Percentiles rank a stretch among this genome's conserved stretches.
Conservation (phyloP, 2,113 vertebrate species). For the Malurus elegans region DNA sequence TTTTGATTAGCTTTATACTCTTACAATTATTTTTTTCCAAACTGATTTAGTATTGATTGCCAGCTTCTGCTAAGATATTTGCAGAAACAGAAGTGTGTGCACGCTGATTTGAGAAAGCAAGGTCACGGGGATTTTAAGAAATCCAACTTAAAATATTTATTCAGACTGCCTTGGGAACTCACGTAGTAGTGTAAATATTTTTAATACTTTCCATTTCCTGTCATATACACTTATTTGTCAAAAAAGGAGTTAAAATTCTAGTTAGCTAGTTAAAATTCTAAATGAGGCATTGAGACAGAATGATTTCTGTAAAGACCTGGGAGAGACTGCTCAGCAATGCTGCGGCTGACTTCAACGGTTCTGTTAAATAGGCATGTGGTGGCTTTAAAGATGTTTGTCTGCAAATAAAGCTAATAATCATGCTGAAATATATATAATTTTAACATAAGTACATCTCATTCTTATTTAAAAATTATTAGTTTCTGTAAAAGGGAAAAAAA, state of each 20-base stretch:
- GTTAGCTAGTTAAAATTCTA: neutral
- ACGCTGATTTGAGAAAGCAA: neutral
- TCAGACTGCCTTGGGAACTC: neutral
- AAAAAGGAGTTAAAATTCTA: neutral
- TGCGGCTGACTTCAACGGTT: neutral
- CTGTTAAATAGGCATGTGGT: neutral
- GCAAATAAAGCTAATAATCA: slow-evolving; percentile 31
- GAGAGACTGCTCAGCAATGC: neutral
- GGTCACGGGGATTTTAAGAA: neutral
- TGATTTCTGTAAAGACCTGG: neutral
- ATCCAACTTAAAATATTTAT: neutral
- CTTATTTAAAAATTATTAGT: slow-evolving; percentile 48
- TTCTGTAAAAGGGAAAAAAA: slow-evolving; percentile 10
- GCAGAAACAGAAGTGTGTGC: neutral
- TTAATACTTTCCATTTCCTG: neutral
- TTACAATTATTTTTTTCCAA: neutral
- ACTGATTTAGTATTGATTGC: neutral
- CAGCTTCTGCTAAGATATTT: neutral
- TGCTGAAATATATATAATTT: neutral
- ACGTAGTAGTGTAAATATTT: neutral
- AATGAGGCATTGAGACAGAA: neutral
- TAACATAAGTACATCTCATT: neutral
- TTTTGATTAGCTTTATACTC: neutral
- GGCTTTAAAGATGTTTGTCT: neutral
- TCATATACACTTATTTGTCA: neutral